Conservation (phyloP, 2,888 invertebrate species). For the Leistus spinibarbis region DNA sequence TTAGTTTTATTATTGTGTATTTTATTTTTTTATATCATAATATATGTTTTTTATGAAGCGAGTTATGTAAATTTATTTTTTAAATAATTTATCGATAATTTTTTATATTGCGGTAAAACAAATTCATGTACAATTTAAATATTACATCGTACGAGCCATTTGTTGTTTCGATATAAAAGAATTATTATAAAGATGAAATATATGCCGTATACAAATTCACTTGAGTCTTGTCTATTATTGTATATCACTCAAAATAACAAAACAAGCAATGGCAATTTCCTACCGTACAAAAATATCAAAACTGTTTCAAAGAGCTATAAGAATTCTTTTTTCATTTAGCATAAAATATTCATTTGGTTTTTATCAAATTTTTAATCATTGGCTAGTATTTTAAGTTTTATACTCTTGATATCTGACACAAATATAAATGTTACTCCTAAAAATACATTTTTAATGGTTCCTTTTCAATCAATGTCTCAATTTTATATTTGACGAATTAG, state of each 20-base stretch:
- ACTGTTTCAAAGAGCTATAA: background rate
- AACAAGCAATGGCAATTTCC: background rate
- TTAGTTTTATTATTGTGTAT: slow-evolving; percentile 45
- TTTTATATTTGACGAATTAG: background rate
- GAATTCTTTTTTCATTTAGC: background rate
- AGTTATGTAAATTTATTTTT: slow-evolving; percentile 34
- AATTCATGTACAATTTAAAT: slow-evolving; percentile 23
- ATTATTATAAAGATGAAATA: slow-evolving; percentile 38
- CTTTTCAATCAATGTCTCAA: too few relatives aligned
- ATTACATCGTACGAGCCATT: slow-evolving; percentile 35
- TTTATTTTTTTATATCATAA: slow-evolving; percentile 50
- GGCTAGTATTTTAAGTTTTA: background rate
- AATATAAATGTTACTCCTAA: background rate
- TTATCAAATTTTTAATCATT: background rate
- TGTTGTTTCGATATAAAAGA: slow-evolving; percentile 38
- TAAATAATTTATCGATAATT: too few relatives aligned
- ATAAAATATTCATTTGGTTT: background rate
- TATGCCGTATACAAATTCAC: slow-evolving; percentile 37
- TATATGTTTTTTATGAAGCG: slow-evolving; percentile 39
- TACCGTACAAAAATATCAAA: background rate
- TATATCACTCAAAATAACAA: background rate
- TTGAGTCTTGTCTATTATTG: slow-evolving; percentile 28
- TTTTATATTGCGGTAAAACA: slow-evolving; percentile 4
- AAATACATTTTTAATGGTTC: too few relatives aligned
- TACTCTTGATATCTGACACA: background rate